Percentiles rank a stretch among this genome's conserved stretches.
Conservation (phyloP, 2,797 vertebrate species). For the Sarcoramphus papa region DNA sequence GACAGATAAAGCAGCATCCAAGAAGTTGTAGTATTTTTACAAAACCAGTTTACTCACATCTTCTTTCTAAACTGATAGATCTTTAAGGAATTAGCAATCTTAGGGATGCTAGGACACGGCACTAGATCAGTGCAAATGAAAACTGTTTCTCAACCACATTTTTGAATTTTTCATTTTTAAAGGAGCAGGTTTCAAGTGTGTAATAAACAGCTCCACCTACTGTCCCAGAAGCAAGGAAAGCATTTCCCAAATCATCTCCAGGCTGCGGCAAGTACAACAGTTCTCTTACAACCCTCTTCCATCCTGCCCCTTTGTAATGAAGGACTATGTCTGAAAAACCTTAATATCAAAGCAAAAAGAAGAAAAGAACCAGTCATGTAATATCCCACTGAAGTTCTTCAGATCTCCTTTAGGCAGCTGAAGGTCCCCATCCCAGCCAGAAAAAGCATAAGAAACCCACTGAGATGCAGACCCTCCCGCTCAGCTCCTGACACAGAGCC, state of each 20-base stretch:
- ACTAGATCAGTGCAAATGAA: not conserved
- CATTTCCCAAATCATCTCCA: not conserved
- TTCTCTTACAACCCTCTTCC: not conserved
- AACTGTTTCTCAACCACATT: not conserved
- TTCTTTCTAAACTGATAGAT: not conserved
- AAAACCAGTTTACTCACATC: not conserved
- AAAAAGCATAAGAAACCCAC: not conserved
- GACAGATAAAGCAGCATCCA: not conserved
- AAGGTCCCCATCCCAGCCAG: not conserved
- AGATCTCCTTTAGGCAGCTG: not conserved
- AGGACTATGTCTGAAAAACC: not conserved
- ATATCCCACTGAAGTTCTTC: not conserved
- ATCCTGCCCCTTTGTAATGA: not conserved
- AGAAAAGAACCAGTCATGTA: not conserved
- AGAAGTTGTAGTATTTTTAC: not conserved
- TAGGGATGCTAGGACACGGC: not conserved
- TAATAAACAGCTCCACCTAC: slow-evolving; percentile 57
- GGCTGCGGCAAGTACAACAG: not conserved
- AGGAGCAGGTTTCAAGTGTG: not conserved
- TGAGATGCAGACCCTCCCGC: not conserved
- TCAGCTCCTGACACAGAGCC: not conserved
- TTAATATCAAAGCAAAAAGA: not conserved
- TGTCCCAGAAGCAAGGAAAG: not conserved
- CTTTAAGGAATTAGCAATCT: not conserved
- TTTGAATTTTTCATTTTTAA: not conserved